phyloP scores from a whole-genome alignment of 1,140 invertebrate species.

The Zaprionus ghesquierei region DNA sequence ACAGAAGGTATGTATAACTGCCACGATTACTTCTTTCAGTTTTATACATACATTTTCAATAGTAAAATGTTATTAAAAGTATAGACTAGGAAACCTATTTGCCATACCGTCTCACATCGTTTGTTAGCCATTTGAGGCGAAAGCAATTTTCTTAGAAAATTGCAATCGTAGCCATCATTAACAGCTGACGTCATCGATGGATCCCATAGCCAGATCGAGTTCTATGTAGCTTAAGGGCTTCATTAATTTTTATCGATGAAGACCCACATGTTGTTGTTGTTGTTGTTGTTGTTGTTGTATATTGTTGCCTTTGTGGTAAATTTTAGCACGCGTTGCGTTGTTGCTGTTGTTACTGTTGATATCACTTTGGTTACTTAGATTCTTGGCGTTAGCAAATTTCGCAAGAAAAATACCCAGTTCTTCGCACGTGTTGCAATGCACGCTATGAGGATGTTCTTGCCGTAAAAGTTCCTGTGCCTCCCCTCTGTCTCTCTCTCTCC shows the following conservation, averaged over 20 bases:
- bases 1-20: too few species aligned
- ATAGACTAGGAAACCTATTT: background rate
- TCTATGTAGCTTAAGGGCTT: constrained; percentile 53
- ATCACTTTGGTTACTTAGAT: constrained; percentile 31
- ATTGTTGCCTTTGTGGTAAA: constrained; percentile 82
- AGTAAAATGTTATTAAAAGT: background rate
- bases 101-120: constrained; percentile 33
- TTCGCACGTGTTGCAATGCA: constrained; percentile 78
- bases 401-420: constrained; percentile 70
- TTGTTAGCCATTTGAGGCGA: constrained; percentile 64
- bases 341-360: constrained; percentile 25
- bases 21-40: too few species aligned
- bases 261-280: constrained; percentile 81
- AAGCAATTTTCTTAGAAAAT: constrained; percentile 80
- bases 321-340: constrained; percentile 72
- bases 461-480: constrained; percentile 69
- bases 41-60: too few species aligned
- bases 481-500: too few species aligned
- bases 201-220: constrained; percentile 10
- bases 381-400: constrained; percentile 76
- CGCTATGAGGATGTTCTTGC: constrained; percentile 78
- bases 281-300: constrained; percentile 23
- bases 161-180: constrained; percentile 17
- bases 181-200: constrained; percentile 6
- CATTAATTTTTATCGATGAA: constrained; percentile 81